Percentiles rank a stretch among this genome's conserved stretches.
phyloP scores from a whole-genome alignment of 1,140 invertebrate genomes.

The Pogonus chalceus region DNA sequence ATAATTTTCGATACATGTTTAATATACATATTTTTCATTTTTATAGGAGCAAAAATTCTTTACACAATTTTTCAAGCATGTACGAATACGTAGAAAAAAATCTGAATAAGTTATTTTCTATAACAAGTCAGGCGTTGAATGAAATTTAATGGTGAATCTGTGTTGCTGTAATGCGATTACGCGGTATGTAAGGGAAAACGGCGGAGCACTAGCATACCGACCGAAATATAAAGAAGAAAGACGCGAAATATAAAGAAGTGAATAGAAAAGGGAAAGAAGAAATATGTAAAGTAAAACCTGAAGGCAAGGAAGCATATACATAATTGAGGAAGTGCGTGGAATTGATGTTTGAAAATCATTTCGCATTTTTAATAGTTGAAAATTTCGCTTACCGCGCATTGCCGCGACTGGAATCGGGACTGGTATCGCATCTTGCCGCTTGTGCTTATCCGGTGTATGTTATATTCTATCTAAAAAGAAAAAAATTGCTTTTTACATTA shows the following conservation, averaged over 20 bases:
- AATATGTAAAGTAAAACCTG: not conserved
- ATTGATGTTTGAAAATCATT: not conserved
- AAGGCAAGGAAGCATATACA: not conserved
- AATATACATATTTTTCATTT: not conserved
- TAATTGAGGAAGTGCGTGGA: slow-evolving; percentile 3
- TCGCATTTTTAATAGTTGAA: not conserved
- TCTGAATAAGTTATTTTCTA: too few species aligned
- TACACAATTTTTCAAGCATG: too few species aligned
- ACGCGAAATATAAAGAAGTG: not conserved
- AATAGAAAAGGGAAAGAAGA: not conserved
- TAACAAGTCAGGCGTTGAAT: too few species aligned
- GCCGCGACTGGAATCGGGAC: too few species aligned
- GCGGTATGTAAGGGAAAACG: not conserved
- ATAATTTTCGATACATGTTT: not conserved
- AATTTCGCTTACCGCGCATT: not conserved
- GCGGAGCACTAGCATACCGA: too few species aligned
- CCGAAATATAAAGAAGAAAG: not conserved
- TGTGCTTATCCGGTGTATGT: too few species aligned
- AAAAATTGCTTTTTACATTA: too few species aligned
- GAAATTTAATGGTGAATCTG: not conserved
- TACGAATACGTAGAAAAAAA: too few species aligned
- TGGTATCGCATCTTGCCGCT: too few species aligned
- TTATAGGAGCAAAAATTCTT: too few species aligned
- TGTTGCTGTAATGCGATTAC: not conserved
- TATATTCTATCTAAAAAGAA: too few species aligned